Evolutionary conservation across 2,888 invertebrate species (phyloP), one percentile per base, ranked within the genome.

Genomic region (Chalcosyrphus nemorum): DNA sequence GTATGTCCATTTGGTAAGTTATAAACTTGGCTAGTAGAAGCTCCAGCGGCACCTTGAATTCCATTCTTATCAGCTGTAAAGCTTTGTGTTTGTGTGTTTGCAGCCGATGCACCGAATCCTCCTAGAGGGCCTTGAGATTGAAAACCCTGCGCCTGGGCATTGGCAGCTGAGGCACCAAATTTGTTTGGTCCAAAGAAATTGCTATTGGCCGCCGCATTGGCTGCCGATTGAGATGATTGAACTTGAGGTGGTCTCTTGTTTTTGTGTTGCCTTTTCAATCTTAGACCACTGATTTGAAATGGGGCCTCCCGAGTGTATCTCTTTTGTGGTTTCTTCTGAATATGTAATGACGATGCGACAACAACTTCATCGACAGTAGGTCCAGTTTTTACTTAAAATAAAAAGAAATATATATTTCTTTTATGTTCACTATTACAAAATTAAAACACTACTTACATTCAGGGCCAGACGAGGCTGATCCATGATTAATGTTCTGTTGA

Each of bases 331-430:
- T 92, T 93, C 13, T 92, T 90, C 72, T 90, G 90, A 15, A 93
- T 92, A 35, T 91, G 91, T 35, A 93, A 88, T 35, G 91, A 92
- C 1, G 93, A 92, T 86, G 92, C 92, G 1, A 93, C 92, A 2
- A 93, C 91, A n/a, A 93, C 92, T 88, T 93, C 93, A 87, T 93
- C 92, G 77, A 91, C 88, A 7, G 89, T 88, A 15, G 88, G 87
- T 17, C 89, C 90, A 80, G 87, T 86, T 4, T 86, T 75, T 15
- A 88, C 90, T 82, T 43, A 15, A 17, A 50, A 27, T 3, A 38
- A n/a, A n/a, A 13, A 13, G 3, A 13, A 38, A 13, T 38, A 2
- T 38, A n/a, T n/a, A n/a, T n/a, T n/a, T n/a, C n/a, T n/a, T 38
- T 38, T 2, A 38, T 38, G n/a, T 38, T 0, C 13, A 38, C 5